A percentile compares a stretch with the other conserved stretches of the same genome.
Evolutionary conservation across 2,888 invertebrate genomes (phyloP).

Genomic region (Microctonus aethiopoides): DNA sequence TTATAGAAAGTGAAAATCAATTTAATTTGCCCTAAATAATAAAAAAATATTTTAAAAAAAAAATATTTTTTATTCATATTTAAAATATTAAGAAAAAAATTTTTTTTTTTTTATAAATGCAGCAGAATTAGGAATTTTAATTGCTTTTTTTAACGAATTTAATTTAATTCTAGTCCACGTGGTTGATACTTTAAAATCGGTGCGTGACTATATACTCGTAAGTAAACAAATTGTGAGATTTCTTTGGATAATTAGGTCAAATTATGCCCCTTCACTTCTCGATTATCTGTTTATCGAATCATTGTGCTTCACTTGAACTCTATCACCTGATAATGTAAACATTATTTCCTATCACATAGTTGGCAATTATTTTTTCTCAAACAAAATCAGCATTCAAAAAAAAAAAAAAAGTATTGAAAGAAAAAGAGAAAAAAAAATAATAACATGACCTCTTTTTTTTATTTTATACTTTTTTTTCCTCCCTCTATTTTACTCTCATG

Average conservation of each 20-base stretch:
- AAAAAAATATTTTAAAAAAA: background rate
- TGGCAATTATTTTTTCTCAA: conserved; percentile 38
- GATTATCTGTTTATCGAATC: conserved; percentile 20
- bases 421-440: background rate
- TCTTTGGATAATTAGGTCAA: conserved; percentile 50
- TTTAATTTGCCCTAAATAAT: background rate
- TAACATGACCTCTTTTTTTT: background rate
- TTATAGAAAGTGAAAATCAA: background rate
- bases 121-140: too few relatives aligned
- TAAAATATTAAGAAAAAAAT: too few relatives aligned
- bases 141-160: background rate
- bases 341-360: conserved; percentile 24
- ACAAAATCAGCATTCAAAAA: conserved; percentile 34
- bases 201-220: conserved; percentile 50
- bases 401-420: background rate
- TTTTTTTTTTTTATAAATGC: too few relatives aligned
- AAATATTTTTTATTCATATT: too few relatives aligned
- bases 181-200: conserved; percentile 31
- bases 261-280: conserved; percentile 24
- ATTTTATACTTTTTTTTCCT: too few relatives aligned
- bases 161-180: conserved; percentile 7
- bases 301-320: background rate
- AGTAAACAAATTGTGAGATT: conserved; percentile 41
- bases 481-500: background rate
- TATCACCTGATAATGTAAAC: conserved; percentile 24